Conservation (phyloP, 2,797 vertebrate genomes). For the Enteromius trimaculatus region DNA sequence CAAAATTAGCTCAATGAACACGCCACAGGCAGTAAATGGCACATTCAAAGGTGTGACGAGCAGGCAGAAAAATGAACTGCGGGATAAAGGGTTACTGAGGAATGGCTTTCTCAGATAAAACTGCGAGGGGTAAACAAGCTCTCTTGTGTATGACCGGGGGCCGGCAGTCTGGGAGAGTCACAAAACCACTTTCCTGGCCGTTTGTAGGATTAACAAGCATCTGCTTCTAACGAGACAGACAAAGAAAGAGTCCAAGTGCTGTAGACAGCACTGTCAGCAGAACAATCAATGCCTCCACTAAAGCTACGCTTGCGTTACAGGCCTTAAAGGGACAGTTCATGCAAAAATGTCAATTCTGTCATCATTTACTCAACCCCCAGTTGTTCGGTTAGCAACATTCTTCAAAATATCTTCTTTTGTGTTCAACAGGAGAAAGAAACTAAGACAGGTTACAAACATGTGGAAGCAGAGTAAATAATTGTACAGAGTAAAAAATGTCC, state of each 20-base stretch:
- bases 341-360: neutral
- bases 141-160: neutral
- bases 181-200: slow-evolving; percentile 2
- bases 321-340: neutral
- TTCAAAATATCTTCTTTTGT: neutral
- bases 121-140: neutral
- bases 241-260: slow-evolving; percentile 15
- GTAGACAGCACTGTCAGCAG: neutral
- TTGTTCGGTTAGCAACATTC: neutral
- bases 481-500: too few relatives aligned
- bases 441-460: neutral
- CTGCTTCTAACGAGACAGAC: neutral
- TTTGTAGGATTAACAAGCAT: slow-evolving; percentile 11
- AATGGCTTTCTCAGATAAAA: slow-evolving; percentile 14
- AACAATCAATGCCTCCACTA: neutral
- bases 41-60: slow-evolving; percentile 28
- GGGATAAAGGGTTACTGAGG: slow-evolving; percentile 62
- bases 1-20: slow-evolving; percentile 45
- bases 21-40: slow-evolving; percentile 34
- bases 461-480: neutral
- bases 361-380: neutral
- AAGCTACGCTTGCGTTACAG: neutral
- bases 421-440: neutral
- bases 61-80: slow-evolving; percentile 24
- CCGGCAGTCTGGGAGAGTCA: neutral